Base-by-base conservation (phyloP, 1,140 invertebrate species). In the Eurosta solidaginis region DNA sequence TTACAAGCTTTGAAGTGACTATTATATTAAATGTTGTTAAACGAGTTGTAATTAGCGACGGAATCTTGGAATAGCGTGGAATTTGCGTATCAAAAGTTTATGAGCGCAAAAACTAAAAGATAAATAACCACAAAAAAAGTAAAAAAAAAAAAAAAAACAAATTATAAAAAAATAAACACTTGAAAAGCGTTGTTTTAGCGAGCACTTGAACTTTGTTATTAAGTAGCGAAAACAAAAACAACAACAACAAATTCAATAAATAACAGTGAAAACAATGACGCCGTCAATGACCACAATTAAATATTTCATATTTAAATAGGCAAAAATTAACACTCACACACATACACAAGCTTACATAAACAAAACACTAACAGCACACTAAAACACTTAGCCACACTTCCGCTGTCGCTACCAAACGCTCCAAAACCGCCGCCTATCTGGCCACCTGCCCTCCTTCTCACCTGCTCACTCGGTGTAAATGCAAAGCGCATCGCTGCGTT, bases 161-260 rank as follows among this genome's bases (percentile, higher is more conserved):
- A 40, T 22, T 22, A 25, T 6, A 7, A 17, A 52, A 9, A 17
- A 63, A 63, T 40, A 40, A 68, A n/a, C 5, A 33, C 14, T 20
- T 9, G n/a, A 59, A 68, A 12, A 10, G 27, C 10, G 33, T 29
- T 33, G 40, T 40, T 40, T 68, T 68, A 33, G 20, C 59, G 59
- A 68, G 59, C 59, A 68, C 59, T 68, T 68, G 59, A 68, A 68
- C 59, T 68, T 68, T 68, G 59, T 40, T 68, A 40, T 68, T 68
- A 40, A 6, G n/a, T 33, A 6, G 33, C 17, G 27, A 14, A 36
- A 40, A 52, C 22, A 52, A 52, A 17, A 68, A 68, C 29, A 40
- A 63, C 29, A 68, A 40, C 27, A 40, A 68, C 20, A 63, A 25
- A 29, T 17, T 33, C 5, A 25, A 59, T 40, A 68, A 40, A 29